phyloP scores from a whole-genome alignment of 2,113 vertebrate genomes.

The Hassar affinis region DNA sequence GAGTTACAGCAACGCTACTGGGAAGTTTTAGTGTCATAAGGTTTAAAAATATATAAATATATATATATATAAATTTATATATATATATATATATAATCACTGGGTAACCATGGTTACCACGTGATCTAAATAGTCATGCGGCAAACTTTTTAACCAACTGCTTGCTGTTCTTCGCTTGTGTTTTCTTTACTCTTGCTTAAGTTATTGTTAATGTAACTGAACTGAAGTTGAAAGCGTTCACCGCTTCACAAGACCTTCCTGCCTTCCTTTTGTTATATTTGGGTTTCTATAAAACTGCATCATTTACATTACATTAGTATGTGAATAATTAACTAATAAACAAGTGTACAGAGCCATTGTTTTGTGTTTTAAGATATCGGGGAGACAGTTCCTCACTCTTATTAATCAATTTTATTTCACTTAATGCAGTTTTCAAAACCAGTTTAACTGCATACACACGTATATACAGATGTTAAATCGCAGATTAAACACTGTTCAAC shows the following conservation, averaged over 20 bases:
- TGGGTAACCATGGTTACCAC: slow-evolving; percentile 8
- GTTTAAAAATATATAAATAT: slow-evolving; percentile 4
- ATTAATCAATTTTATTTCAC: slow-evolving; percentile 3
- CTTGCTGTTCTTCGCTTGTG: slow-evolving; percentile 12
- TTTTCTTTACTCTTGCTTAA: slow-evolving; percentile 29
- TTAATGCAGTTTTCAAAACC: not conserved
- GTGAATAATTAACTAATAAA: slow-evolving; percentile 40
- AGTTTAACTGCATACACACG: not conserved
- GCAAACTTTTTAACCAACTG: not conserved
- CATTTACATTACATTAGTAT: slow-evolving; percentile 39
- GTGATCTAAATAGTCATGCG: slow-evolving; percentile 4
- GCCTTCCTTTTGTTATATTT: slow-evolving; percentile 13
- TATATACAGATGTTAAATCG: not conserved
- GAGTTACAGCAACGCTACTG: slow-evolving; percentile 26
- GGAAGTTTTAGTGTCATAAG: slow-evolving; percentile 11
- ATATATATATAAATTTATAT: not conserved
- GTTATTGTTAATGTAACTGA: slow-evolving; percentile 33
- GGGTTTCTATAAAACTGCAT: slow-evolving; percentile 27
- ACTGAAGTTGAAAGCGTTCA: slow-evolving; percentile 28
- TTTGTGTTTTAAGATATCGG: not conserved
- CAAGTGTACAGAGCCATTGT: slow-evolving; percentile 16
- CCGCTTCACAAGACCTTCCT: not conserved
- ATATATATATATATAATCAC: not conserved
- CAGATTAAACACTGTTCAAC: not conserved
- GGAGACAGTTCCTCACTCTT: not conserved